These are phyloP conservation scores for Ranitomeya imitator DNA, from an alignment of 2,113 vertebrate genomes.

Conservation along the genomic window DNA sequence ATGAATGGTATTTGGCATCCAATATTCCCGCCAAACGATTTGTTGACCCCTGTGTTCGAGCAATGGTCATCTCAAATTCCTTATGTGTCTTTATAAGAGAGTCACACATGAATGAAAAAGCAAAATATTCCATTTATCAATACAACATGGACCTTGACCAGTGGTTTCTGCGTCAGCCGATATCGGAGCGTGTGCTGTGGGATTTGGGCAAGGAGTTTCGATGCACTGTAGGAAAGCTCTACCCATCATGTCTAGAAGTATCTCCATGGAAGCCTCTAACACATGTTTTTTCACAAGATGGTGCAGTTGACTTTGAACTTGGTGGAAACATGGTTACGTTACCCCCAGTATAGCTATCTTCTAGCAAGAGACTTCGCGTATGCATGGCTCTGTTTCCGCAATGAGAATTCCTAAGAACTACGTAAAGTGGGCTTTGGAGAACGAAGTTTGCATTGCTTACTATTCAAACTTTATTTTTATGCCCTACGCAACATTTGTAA, in stretches of 20 bases:
- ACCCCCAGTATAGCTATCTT: conserved; percentile 81
- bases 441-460: conserved; percentile 65
- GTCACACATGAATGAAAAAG: conserved; percentile 92
- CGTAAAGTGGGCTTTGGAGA: conserved; percentile 64
- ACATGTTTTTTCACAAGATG: conserved; percentile 91
- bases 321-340: conserved; percentile 89
- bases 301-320: conserved; percentile 89
- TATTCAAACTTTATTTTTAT: conserved; percentile 74
- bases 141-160: conserved; percentile 89
- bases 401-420: conserved; percentile 59
- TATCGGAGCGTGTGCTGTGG: conserved; percentile 94
- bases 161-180: conserved; percentile 91
- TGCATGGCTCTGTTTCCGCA: conserved; percentile 57
- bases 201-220: conserved; percentile 94
- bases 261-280: conserved; percentile 97
- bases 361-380: conserved; percentile 55
- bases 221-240: conserved; percentile 94
- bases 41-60: conserved; percentile 90
- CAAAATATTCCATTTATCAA: conserved; percentile 93
- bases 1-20: conserved; percentile 91
- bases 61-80: conserved; percentile 88
- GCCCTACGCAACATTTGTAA: conserved; percentile 73
- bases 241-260: conserved; percentile 96
- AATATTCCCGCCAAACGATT: conserved; percentile 94
- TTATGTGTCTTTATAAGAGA: conserved; percentile 93